Evolutionary conservation across 2,113 vertebrate species (phyloP), one percentile per base, ranked within the genome.

Genomic region (Sakesphorus luctuosus): DNA sequence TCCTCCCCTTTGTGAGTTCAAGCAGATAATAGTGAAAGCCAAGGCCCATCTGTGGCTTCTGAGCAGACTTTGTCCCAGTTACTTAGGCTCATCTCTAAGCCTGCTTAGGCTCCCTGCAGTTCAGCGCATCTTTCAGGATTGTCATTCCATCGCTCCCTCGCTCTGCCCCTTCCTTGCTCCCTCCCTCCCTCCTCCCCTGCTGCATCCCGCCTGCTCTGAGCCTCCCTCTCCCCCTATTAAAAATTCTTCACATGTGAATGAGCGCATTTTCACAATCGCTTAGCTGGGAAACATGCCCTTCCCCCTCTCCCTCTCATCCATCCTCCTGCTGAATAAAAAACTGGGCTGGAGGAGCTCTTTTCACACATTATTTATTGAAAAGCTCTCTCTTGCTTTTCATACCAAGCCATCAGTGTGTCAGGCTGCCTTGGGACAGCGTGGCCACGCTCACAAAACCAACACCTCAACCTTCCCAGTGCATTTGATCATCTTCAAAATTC

Each of bases 101-200:
- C 93, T 94, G 0, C 94, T 97, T 97, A 93, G 93, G 76, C 91
- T 89, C 94, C 94, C 84, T 6, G 73, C 59, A 68, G 94, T 95
- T 96, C 95, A 96, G 94, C 86, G 88, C 93, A 90, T 94, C 93
- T 92, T 95, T 88, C 96, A 96, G 95, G 92, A 95, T 7, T 93
- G 91, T 18, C 82, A 72, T 90, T 90, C 90, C 78, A 18, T 33
- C 9, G 10, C 47, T 86, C 46, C 78, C 56, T 69, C 3, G 3
- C 88, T 61, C 87, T 86, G 72, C 68, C 33, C 38, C 61, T 81
- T 62, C 79, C 66, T 40, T 28, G 61, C 72, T 90, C 89, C 63
- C 80, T 90, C 89, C 63, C 80, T 65, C 78, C 62, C 16, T n/a
- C n/a, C n/a, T n/a, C n/a, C n/a, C n/a, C 52, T 58, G 26, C 6